Evolutionary conservation across 1,140 invertebrate genomes (phyloP), one percentile per base, ranked within the genome.

Genomic region (Coenobita brevimanus): DNA sequence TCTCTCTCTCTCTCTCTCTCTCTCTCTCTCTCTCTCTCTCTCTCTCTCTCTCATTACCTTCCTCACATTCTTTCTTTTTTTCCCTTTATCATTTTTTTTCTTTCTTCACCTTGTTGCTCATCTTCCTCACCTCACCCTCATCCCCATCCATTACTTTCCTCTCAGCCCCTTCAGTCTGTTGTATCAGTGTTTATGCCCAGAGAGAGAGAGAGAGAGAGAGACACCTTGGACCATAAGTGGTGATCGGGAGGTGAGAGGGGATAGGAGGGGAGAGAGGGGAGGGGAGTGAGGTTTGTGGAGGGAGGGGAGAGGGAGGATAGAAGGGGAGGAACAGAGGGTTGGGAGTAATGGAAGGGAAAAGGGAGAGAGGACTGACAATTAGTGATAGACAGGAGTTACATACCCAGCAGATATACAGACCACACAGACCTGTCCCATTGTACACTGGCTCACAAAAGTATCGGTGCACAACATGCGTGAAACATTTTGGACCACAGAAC

Each of bases 171-270:
- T n/a, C n/a, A n/a, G n/a, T n/a, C n/a, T n/a, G n/a, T n/a, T n/a
- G n/a, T n/a, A n/a, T n/a, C n/a, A n/a, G n/a, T n/a, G n/a, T n/a
- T n/a, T n/a, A n/a, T n/a, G n/a, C n/a, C n/a, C n/a, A n/a, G n/a
- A 78, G 73, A 78, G 73, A 78, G 73, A 17, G 41, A 75, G 33
- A 75, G 33, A 43, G 41, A 75, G 71, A 36, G 41, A 71, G 67
- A 38, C 10, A 15, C 10, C 21, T 33, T 4, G 41, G n/a, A 75
- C 21, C n/a, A 36, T 6, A 36, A 36, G 30, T 36, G 38, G 38
- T n/a, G 33, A 36, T 3, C 10, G 38, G 36, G 33, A 36, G 10
- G 71, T n/a, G 30, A 41, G 71, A 6, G n/a, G 10, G 27, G 27
- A 38, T 1, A 10, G 27, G 27, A 13, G 41, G 27, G 10, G 15